Percentiles rank a stretch among this genome's conserved stretches.
These are phyloP conservation scores for Sinhomidia bicolor DNA, from an alignment of 2,888 invertebrate species.

Conservation along the genomic window DNA sequence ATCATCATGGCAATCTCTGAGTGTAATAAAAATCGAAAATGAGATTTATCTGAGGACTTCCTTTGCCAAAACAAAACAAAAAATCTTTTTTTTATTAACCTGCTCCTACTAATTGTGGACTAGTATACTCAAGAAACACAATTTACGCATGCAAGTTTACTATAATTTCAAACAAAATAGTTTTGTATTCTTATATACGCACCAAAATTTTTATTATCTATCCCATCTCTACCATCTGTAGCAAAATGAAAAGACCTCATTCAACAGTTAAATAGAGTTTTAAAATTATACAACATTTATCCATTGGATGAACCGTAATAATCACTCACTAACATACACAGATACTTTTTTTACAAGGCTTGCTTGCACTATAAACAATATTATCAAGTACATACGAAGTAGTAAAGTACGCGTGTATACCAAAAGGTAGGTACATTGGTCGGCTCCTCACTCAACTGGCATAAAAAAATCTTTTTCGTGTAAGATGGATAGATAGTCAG, in stretches of 20 bases:
- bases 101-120: background rate
- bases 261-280: constrained; percentile 23
- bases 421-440: background rate
- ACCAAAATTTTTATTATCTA: background rate
- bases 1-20: background rate
- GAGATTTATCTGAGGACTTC: background rate
- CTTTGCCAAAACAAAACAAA: background rate
- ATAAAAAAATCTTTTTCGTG: background rate
- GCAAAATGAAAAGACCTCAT: constrained; percentile 14
- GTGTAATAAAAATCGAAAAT: background rate
- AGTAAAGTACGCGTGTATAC: background rate
- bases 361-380: no score
- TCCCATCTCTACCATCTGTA: background rate
- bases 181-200: background rate
- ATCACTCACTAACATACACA: background rate
- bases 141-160: background rate
- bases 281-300: constrained; percentile 1
- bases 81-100: background rate
- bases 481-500: no score
- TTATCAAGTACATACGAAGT: no score
- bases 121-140: background rate
- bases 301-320: constrained; percentile 3
- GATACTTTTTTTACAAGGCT: background rate
- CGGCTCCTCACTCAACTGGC: background rate
- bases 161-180: background rate